These are phyloP conservation scores for Chelonia mydas DNA, from an alignment of 2,797 vertebrate genomes.

Conservation along the genomic window DNA sequence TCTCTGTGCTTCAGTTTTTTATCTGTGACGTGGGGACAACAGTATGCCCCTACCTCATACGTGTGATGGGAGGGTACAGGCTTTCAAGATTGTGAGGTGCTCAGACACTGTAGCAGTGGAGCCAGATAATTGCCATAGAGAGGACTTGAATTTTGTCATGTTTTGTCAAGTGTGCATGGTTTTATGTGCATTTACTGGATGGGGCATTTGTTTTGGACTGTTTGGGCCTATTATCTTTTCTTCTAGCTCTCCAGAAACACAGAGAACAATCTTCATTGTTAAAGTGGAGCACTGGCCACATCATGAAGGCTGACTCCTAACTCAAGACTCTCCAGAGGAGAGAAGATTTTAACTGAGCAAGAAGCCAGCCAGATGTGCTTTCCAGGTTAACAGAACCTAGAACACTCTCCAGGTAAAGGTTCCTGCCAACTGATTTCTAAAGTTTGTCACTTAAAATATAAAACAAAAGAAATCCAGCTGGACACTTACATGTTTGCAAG, in stretches of 20 bases:
- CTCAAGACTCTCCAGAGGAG: too few relatives aligned
- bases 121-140: conserved; percentile 39
- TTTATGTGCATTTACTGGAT: too few relatives aligned
- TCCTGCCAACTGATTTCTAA: not conserved
- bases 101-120: conserved; percentile 37
- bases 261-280: too few relatives aligned
- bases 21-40: conserved; percentile 3
- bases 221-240: too few relatives aligned
- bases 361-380: too few relatives aligned
- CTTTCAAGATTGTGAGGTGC: conserved; percentile 16
- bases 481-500: not conserved
- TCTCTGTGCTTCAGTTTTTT: not conserved
- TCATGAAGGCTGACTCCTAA: too few relatives aligned
- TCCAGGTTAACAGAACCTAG: too few relatives aligned
- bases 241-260: too few relatives aligned
- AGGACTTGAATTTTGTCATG: conserved; percentile 32
- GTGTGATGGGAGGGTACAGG: conserved; percentile 11
- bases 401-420: too few relatives aligned
- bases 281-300: too few relatives aligned
- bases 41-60: not conserved
- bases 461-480: not conserved
- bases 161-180: not conserved
- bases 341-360: too few relatives aligned
- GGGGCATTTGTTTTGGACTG: too few relatives aligned
- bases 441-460: not conserved